Evolutionary conservation across 2,797 vertebrate species (phyloP).

Genomic region (Cichlasoma orientale): DNA sequence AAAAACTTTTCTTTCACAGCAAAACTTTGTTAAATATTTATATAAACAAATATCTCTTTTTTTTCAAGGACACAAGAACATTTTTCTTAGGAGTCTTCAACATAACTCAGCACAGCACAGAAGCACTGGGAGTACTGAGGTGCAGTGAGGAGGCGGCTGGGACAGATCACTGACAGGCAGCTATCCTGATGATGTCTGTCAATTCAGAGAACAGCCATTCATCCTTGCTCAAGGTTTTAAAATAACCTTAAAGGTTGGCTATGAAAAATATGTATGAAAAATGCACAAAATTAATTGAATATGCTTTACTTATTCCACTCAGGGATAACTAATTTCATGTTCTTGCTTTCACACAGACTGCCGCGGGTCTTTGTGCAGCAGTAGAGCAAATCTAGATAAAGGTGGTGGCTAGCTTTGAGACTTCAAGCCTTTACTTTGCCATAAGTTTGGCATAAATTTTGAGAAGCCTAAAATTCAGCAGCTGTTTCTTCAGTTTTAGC

Average conservation of each 20-base stretch:
- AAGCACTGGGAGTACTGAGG: neutral
- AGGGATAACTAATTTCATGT: neutral
- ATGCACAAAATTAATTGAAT: neutral
- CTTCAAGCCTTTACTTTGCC: neutral
- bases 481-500: no score
- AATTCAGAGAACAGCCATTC: constrained; percentile 31
- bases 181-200: constrained; percentile 28
- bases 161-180: constrained; percentile 24
- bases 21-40: constrained; percentile 21
- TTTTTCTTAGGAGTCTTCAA: constrained; percentile 11
- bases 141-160: constrained; percentile 18
- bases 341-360: neutral
- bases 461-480: no score
- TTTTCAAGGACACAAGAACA: constrained; percentile 34
- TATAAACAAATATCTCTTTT: constrained; percentile 21
- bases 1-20: neutral
- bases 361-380: neutral
- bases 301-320: neutral
- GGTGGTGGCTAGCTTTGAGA: neutral
- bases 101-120: neutral
- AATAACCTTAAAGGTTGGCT: constrained; percentile 14
- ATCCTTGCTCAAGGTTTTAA: constrained; percentile 33
- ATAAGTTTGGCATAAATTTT: no score
- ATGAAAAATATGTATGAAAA: neutral
- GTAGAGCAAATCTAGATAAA: neutral